Evolutionary conservation across 2,888 invertebrate species (phyloP), one percentile per base, ranked within the genome.

Genomic region (Leucozona laternaria): DNA sequence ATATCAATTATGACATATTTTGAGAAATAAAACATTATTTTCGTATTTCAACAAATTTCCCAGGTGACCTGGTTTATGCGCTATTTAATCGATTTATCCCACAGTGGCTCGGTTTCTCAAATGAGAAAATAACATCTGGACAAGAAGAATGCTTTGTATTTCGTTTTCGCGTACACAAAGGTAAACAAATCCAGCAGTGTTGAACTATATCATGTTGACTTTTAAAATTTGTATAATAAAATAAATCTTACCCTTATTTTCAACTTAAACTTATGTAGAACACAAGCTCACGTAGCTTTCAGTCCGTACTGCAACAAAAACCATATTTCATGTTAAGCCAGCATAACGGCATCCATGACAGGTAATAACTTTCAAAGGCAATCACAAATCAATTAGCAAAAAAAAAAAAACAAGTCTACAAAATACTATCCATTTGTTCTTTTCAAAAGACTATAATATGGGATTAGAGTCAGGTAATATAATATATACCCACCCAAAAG

Each of bases 351-450:
- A 20, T 31, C 43, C 53, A 20, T 62, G 78, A 55, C 70, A 60
- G 60, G 78, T 43, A 48, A 78, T 62, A 28, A 20, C 53, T 78
- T 78, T 50, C 17, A 31, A 71, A 50, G 53, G 60, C 70, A 78
- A 71, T 71, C 60, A 62, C 78, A 78, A 78, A 43, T 43, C 43
- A 43, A 43, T 43, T 43, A 43, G n/a, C n/a, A n/a, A n/a, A n/a
- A 13, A 40, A n/a, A 43, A n/a, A 43, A 43, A 37, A 37, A 43
- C 43, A 43, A n/a, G 43, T 43, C 43, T 0, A 5, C n/a, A 43
- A 43, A 43, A 43, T 43, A 43, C 43, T n/a, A 43, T 43, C 7
- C 7, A n/a, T 43, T n/a, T 43, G 7, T 43, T 43, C 43, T 43
- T 43, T n/a, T n/a, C 40, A n/a, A 43, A 43, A 43, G 43, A 43